A percentile compares a stretch with the other conserved stretches of the same genome.
Evolutionary conservation across 2,113 vertebrate genomes (phyloP).

Genomic region (Psilopogon haemacephalus): DNA sequence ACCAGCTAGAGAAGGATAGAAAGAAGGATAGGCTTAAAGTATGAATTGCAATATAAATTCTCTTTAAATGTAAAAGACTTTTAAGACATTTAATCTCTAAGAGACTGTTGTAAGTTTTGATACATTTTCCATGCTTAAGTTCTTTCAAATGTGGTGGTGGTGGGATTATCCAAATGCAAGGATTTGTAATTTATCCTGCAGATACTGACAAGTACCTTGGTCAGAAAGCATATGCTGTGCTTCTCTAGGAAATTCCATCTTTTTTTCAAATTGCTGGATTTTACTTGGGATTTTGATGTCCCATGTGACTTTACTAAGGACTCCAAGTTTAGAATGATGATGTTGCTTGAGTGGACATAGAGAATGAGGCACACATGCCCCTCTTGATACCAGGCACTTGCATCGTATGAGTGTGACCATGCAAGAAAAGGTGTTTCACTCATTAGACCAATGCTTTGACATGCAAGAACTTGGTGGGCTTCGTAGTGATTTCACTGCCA

Average conservation of each 20-base stretch:
- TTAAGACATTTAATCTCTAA: neutral
- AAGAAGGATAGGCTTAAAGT: neutral
- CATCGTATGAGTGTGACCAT: fast-evolving
- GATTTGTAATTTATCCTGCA: neutral
- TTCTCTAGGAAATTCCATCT: neutral
- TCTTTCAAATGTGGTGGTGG: neutral
- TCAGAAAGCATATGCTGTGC: neutral
- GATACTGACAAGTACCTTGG: neutral
- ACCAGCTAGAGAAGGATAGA: neutral
- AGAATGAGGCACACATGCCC: neutral
- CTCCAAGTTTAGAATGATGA: fast-evolving
- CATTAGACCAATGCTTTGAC: neutral
- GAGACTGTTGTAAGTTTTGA: neutral
- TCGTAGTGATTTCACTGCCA: neutral
- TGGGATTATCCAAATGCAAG: neutral
- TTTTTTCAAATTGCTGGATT: neutral
- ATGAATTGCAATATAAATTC: neutral
- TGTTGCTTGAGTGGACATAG: neutral
- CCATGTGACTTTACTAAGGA: fast-evolving
- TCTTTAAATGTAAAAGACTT: neutral
- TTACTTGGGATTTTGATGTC: neutral
- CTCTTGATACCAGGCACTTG: fast-evolving
- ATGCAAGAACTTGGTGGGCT: neutral
- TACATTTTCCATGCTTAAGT: neutral
- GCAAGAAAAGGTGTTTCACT: neutral